Base-by-base conservation (phyloP, 2,113 vertebrate species). In the Panthera tigris region DNA sequence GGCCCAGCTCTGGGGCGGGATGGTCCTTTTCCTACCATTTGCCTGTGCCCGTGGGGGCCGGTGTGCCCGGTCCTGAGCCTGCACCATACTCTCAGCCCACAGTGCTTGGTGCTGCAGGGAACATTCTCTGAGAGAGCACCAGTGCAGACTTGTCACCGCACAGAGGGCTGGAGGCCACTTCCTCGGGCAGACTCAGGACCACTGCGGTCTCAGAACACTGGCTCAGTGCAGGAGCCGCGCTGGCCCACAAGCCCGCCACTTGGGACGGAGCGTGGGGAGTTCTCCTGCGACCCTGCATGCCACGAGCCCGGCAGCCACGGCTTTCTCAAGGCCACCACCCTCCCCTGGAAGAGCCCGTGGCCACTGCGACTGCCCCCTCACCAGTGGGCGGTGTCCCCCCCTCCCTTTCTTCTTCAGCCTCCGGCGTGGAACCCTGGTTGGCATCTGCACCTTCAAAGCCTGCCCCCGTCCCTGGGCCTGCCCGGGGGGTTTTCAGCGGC, bases 41-140 rank as follows among this genome's bases (percentile, higher is more conserved):
- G 12, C 3, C 89, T 97, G 18, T 0, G 25, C 86, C 86, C 11
- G 0, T 0, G 0, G 83, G 41, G 29, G 27, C 63, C 23, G 0
- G 48, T 1, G 18, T 1, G 10, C 31, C 57, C 27, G 0, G 15
- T 29, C 74, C 45, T 36, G 36, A 6, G 81, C 66, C 36, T 45
- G 65, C 55, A 8, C 48, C n/a, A 1, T 3, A 4, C 84, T 31
- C 7, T 23, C 27, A 1, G 12, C 57, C 83, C 45, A 2, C 0
- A 2, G 19, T 66, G 25, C 45, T 39, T 1, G 0, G 23, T 57
- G 76, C 71, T 27, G 36, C 8, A 6, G 71, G 66, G 48, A 31
- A 10, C 4, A 3, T 55, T 25, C 71, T 89, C 76, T 0, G 3
- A 9, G 33, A 55, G 74, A 27, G 39, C 6, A 52, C 61, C 5